Conservation (phyloP, 2,113 vertebrate genomes). For the Martes martes region DNA sequence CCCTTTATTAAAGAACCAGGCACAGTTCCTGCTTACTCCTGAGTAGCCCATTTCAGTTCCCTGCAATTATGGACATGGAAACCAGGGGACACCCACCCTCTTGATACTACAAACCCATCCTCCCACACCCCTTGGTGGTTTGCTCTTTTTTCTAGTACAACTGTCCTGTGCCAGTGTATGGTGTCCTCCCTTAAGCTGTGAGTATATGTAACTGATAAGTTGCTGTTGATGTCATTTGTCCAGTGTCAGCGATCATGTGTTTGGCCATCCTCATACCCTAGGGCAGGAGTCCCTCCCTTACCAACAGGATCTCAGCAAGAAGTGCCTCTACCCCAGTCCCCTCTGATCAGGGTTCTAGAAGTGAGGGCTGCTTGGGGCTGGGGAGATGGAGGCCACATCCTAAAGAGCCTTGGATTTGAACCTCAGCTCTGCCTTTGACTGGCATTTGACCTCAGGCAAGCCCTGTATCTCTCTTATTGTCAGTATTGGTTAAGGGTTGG, state of each 20-base stretch:
- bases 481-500: not conserved
- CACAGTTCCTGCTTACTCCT: not conserved
- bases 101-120: not conserved
- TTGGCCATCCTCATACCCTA: not conserved
- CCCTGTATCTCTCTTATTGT: not conserved
- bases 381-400: not conserved
- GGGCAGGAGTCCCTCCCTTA: not conserved
- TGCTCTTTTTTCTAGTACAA: not conserved
- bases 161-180: accelerated
- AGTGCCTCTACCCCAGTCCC: not conserved
- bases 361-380: not conserved
- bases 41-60: not conserved
- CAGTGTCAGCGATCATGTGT: not conserved
- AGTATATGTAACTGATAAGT: not conserved
- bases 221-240: not conserved
- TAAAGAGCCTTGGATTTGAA: not conserved
- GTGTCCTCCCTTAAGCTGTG: not conserved
- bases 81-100: not conserved
- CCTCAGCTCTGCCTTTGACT: not conserved
- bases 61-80: not conserved
- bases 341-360: not conserved
- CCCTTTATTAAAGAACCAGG: not conserved
- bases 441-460: not conserved
- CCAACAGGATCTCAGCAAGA: not conserved
- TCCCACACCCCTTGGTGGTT: not conserved